Percentiles rank a stretch among this genome's conserved stretches.
Conservation (phyloP, 2,113 vertebrate genomes). For the Crotophaga sulcirostris region DNA sequence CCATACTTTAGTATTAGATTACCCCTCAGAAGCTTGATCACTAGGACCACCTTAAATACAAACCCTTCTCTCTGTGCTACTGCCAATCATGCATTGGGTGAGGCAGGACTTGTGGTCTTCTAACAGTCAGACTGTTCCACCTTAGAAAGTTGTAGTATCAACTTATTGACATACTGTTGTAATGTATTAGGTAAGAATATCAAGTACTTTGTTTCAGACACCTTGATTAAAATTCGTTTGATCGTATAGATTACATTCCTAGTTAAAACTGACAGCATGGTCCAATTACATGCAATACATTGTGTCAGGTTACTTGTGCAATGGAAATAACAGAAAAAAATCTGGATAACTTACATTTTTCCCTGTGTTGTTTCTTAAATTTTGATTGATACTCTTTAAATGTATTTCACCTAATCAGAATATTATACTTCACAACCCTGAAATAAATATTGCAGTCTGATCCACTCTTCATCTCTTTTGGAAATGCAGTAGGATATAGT, state of each 20-base stretch:
- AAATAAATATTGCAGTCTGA: neutral
- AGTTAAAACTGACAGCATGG: neutral
- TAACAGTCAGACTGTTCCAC: neutral
- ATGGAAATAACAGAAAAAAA: neutral
- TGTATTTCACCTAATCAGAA: neutral
- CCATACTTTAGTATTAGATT: neutral
- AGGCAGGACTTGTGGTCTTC: neutral
- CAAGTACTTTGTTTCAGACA: neutral
- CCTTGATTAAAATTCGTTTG: slow-evolving; percentile 6
- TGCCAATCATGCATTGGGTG: neutral
- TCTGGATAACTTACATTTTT: neutral
- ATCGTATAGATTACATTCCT: slow-evolving; percentile 1
- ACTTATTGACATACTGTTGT: slow-evolving; percentile 9
- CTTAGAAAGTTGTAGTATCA: neutral
- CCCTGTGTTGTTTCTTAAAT: neutral
- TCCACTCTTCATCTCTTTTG: neutral
- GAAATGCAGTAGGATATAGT: neutral
- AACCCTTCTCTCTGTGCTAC: neutral
- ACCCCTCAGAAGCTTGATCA: neutral
- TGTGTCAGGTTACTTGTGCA: neutral
- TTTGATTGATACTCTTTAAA: neutral
- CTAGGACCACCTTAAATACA: neutral
- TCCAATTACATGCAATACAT: neutral
- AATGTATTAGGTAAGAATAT: slow-evolving; percentile 15
- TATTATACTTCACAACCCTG: neutral